phyloP scores from a whole-genome alignment of 2,113 vertebrate species.

The Tamias sibiricus region DNA sequence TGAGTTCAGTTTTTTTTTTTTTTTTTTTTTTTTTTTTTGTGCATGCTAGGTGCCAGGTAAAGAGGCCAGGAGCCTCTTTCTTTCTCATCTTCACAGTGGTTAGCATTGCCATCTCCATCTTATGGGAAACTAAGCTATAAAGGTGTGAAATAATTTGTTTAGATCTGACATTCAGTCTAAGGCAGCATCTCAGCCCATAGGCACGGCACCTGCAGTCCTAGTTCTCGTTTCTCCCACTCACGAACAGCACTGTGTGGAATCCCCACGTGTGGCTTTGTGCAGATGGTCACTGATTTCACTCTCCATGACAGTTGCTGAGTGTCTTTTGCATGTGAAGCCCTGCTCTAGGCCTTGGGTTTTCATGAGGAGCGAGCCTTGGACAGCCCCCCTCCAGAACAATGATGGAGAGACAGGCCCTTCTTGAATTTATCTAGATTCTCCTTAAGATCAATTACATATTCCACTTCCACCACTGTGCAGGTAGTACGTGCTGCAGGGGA shows the following conservation, averaged over 20 bases:
- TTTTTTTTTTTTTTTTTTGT: not conserved
- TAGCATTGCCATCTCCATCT: not conserved
- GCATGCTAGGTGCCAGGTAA: not conserved
- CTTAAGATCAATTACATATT: not conserved
- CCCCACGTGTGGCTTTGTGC: too few relatives aligned
- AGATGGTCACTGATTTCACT: not conserved
- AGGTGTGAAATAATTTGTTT: too few relatives aligned
- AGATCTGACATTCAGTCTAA: not conserved
- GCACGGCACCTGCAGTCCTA: not conserved
- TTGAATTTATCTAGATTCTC: not conserved
- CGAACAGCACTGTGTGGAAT: not conserved
- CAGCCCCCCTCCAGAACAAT: not conserved
- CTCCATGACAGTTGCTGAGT: too few relatives aligned
- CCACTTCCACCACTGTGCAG: not conserved
- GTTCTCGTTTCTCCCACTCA: not conserved
- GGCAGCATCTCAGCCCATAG: rapidly evolving
- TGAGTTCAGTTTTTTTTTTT: not conserved
- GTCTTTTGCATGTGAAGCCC: not conserved
- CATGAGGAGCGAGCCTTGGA: not conserved
- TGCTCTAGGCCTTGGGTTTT: not conserved
- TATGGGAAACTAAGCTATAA: not conserved
- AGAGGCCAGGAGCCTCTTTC: not conserved
- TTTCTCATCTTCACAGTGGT: rapidly evolving
- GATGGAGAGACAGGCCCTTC: too few relatives aligned
- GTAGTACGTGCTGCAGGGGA: not conserved